Evolutionary conservation across 2,888 invertebrate species (phyloP).

Genomic region (Lepidochitona cinerea): DNA sequence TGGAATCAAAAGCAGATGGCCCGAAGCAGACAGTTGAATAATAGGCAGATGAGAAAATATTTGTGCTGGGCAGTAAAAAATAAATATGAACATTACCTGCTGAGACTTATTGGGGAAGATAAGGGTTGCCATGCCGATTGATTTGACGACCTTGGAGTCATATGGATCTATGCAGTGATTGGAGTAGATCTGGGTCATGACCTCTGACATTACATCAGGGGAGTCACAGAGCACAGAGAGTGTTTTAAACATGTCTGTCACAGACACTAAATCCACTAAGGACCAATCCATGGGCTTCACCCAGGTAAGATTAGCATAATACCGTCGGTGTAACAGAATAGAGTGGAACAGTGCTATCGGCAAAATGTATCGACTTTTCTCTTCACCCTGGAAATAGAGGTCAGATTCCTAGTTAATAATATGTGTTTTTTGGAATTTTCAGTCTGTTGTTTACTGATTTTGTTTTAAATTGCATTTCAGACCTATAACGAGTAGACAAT

Average conservation of each 20-base stretch:
- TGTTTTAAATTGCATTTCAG: too few species aligned
- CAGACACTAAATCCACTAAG: slow-evolving; percentile 53
- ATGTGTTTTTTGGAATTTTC: too few species aligned
- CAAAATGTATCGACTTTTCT: slow-evolving; percentile 4
- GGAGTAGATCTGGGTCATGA: slow-evolving; percentile 40
- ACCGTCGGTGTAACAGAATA: slow-evolving; percentile 55
- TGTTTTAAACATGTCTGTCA: slow-evolving; percentile 50
- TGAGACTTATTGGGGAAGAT: not conserved
- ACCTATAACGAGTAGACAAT: too few species aligned
- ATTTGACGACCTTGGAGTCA: slow-evolving; percentile 35
- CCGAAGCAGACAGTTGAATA: too few species aligned
- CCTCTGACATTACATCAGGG: slow-evolving; percentile 24
- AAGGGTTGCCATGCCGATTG: slow-evolving; percentile 13
- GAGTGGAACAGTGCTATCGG: slow-evolving; percentile 58
- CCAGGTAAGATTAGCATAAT: slow-evolving; percentile 55
- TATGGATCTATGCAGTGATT: slow-evolving; percentile 44
- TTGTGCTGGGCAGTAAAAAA: not conserved
- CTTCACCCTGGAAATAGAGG: too few species aligned
- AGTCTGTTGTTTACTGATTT: too few species aligned
- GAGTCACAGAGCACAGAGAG: slow-evolving; percentile 37
- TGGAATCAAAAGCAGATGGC: too few species aligned
- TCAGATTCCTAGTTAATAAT: too few species aligned
- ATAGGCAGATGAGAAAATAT: too few species aligned
- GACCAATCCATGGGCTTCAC: slow-evolving; percentile 53
- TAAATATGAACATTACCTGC: not conserved